A percentile compares a stretch with the other conserved stretches of the same genome.
These are phyloP conservation scores for Raphicerus campestris DNA, from an alignment of 2,113 vertebrate genomes.

Conservation along the genomic window DNA sequence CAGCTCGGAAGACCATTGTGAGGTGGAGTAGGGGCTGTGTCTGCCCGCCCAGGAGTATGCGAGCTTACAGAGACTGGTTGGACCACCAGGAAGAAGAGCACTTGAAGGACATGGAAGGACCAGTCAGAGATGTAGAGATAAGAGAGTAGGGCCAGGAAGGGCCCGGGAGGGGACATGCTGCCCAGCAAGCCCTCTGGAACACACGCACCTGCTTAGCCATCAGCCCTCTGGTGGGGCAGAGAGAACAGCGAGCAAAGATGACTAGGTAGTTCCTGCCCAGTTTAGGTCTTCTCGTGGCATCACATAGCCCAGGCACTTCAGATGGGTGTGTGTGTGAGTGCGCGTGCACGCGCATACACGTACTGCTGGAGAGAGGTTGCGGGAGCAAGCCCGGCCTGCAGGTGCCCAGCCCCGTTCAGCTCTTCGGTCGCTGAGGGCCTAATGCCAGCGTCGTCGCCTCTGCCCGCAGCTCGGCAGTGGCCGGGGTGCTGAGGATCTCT, in stretches of 20 bases:
- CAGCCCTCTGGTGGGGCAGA: neutral
- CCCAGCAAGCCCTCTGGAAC: neutral
- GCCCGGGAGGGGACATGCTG: too few relatives aligned
- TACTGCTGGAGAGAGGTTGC: neutral
- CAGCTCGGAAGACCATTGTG: neutral
- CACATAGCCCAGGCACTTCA: neutral
- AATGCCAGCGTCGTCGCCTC: neutral
- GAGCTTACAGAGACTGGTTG: neutral
- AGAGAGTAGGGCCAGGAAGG: neutral
- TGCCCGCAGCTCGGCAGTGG: rapidly evolving
- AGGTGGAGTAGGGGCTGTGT: neutral
- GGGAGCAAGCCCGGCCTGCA: neutral
- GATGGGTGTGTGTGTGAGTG: neutral
- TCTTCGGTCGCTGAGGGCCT: neutral
- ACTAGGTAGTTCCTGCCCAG: neutral
- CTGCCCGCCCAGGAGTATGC: rapidly evolving
- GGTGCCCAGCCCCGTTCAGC: neutral
- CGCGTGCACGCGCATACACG: too few relatives aligned
- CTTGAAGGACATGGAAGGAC: neutral
- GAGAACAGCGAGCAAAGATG: neutral
- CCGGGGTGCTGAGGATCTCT: neutral
- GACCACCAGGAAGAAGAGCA: neutral
- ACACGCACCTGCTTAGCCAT: neutral
- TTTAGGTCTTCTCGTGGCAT: neutral
- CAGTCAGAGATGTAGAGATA: neutral